phyloP scores from a whole-genome alignment of 2,888 invertebrate species.

The Trichopoda pennipes region DNA sequence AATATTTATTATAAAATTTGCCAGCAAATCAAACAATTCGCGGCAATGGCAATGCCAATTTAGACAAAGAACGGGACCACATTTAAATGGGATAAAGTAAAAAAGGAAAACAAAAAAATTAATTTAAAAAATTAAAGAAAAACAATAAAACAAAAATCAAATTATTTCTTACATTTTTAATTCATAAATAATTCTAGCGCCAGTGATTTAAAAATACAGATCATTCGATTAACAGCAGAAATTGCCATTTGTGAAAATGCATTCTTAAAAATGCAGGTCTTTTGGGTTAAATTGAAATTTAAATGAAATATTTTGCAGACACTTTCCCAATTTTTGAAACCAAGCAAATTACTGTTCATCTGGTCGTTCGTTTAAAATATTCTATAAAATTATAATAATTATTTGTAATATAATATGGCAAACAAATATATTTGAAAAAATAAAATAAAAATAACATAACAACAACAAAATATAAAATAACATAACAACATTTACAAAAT shows the following conservation, averaged over 20 bases:
- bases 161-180: neutral
- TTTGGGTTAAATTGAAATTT: conserved; percentile 26
- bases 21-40: conserved; percentile 59
- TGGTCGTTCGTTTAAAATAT: neutral
- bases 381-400: neutral
- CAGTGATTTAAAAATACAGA: conserved; percentile 24
- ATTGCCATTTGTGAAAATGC: conserved; percentile 36
- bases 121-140: no score
- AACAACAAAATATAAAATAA: conserved; percentile 25
- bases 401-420: neutral
- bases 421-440: no score
- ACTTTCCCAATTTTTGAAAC: conserved; percentile 20
- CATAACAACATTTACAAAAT: conserved; percentile 24
- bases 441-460: conserved; percentile 12
- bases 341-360: neutral
- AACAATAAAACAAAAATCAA: neutral
- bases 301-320: conserved; percentile 19
- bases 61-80: conserved; percentile 21
- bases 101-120: neutral
- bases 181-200: conserved; percentile 34
- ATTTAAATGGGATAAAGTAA: conserved; percentile 10
- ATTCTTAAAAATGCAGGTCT: neutral
- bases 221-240: conserved; percentile 52
- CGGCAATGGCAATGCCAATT: conserved; percentile 33
- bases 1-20: conserved; percentile 56